Evolutionary conservation across 2,113 vertebrate species (phyloP).

Genomic region (Pipra filicauda): DNA sequence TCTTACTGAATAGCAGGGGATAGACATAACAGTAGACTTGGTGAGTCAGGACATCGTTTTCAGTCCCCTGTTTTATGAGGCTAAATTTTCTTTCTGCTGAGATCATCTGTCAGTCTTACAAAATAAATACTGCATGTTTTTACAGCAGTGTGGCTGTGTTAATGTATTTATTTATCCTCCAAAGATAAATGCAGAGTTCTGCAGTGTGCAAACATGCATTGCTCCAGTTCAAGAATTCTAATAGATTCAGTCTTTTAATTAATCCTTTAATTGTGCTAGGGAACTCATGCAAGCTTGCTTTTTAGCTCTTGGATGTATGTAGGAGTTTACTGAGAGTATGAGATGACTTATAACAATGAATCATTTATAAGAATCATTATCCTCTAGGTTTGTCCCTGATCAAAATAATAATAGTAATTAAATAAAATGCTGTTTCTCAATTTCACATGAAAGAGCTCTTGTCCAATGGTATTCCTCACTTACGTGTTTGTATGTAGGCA

Average conservation of each 20-base stretch:
- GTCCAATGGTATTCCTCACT: background rate
- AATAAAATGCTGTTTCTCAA: background rate
- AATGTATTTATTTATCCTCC: background rate
- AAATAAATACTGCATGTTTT: background rate
- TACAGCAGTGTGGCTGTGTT: background rate
- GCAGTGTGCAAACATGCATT: background rate
- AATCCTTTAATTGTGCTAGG: background rate
- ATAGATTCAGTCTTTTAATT: background rate
- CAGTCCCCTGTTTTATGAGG: background rate
- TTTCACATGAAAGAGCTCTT: background rate
- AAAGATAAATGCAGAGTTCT: background rate
- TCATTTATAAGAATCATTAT: constrained; percentile 44
- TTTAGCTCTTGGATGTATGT: background rate
- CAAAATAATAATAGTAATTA: constrained; percentile 51
- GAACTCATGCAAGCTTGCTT: background rate
- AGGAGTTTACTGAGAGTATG: constrained; percentile 6
- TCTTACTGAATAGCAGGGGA: background rate
- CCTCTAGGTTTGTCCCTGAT: constrained; percentile 1
- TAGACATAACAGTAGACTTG: background rate
- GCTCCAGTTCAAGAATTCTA: background rate
- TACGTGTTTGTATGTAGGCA: background rate
- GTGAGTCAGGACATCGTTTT: background rate
- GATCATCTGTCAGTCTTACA: background rate
- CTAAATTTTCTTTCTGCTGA: background rate
- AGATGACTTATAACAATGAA: background rate